Percentiles rank a stretch among this genome's conserved stretches.
Evolutionary conservation across 2,113 vertebrate genomes (phyloP).

Genomic region (Callionymus lyra): DNA sequence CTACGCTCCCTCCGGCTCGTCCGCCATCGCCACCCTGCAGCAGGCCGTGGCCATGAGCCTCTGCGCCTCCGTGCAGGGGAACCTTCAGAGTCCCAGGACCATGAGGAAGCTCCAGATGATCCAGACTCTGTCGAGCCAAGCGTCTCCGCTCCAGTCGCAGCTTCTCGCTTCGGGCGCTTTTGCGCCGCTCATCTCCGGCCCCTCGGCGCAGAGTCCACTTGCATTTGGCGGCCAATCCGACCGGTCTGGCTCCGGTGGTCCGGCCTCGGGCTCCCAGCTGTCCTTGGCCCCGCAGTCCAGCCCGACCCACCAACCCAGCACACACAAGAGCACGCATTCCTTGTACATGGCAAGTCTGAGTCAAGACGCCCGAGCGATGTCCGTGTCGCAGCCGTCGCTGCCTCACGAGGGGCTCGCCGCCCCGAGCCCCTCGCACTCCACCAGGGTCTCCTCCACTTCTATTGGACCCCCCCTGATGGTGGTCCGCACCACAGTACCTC

Average conservation of each 20-base stretch:
- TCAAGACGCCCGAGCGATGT: constrained; percentile 82
- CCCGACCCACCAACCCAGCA: constrained; percentile 67
- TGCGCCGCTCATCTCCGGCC: constrained; percentile 65
- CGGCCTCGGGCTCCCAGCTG: constrained; percentile 75
- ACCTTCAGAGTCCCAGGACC: constrained; percentile 80
- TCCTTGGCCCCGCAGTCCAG: constrained; percentile 75
- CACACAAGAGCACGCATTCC: constrained; percentile 77
- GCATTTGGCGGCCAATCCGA: constrained; percentile 69
- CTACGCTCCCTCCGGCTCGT: constrained; percentile 53
- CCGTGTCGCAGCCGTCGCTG: constrained; percentile 87
- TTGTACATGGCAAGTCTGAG: constrained; percentile 76
- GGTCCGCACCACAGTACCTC: constrained; percentile 51
- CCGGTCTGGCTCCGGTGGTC: constrained; percentile 67
- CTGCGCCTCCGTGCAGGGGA: constrained; percentile 81
- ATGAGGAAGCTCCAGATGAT: constrained; percentile 80
- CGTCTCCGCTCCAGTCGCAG: constrained; percentile 67
- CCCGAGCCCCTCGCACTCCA: constrained; percentile 72
- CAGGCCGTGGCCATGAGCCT: constrained; percentile 97
- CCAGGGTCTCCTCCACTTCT: constrained; percentile 72
- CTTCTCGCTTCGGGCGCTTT: constrained; percentile 63
- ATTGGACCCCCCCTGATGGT: constrained; percentile 53
- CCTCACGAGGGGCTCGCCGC: constrained; percentile 73
- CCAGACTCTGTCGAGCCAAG: constrained; percentile 70
- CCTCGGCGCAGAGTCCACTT: constrained; percentile 72
- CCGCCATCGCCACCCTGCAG: constrained; percentile 87